These are phyloP conservation scores for Buathra laborator DNA, from an alignment of 2,888 invertebrate genomes.

Conservation along the genomic window DNA sequence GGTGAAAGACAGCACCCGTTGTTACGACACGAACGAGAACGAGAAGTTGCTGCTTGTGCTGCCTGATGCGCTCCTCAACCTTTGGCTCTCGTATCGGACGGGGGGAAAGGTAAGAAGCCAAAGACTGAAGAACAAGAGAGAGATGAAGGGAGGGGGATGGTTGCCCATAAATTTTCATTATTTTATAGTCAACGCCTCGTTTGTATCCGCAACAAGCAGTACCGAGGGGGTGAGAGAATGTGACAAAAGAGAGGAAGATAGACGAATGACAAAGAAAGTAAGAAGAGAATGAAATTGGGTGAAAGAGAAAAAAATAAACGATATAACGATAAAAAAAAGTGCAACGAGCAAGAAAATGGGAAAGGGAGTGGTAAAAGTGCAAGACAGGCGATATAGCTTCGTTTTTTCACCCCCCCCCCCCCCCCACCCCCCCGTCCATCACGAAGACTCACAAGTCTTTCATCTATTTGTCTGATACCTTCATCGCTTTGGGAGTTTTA, in stretches of 20 bases:
- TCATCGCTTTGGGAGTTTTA: neutral
- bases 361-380: constrained; percentile 39
- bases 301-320: neutral
- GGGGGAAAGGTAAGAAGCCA: constrained; percentile 12
- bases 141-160: constrained; percentile 1
- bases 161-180: constrained; percentile 16
- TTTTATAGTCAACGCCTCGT: constrained; percentile 20
- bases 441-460: neutral
- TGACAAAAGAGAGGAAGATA: constrained; percentile 18
- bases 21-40: neutral
- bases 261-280: constrained; percentile 45
- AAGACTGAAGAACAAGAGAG: constrained; percentile 3
- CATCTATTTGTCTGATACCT: neutral
- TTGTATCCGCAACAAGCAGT: constrained; percentile 12
- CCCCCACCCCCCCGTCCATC: neutral
- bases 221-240: neutral
- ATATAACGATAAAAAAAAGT: constrained; percentile 36
- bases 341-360: constrained; percentile 1
- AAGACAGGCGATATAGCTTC: constrained; percentile 2
- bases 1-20: neutral
- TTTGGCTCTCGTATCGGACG: constrained; percentile 2
- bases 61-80: constrained; percentile 11
- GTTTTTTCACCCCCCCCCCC: neutral
- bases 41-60: neutral
- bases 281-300: constrained; percentile 31